Evolutionary conservation across 1,140 invertebrate species (phyloP), one percentile per base, ranked within the genome.

Genomic region (Kradibia gibbosae): DNA sequence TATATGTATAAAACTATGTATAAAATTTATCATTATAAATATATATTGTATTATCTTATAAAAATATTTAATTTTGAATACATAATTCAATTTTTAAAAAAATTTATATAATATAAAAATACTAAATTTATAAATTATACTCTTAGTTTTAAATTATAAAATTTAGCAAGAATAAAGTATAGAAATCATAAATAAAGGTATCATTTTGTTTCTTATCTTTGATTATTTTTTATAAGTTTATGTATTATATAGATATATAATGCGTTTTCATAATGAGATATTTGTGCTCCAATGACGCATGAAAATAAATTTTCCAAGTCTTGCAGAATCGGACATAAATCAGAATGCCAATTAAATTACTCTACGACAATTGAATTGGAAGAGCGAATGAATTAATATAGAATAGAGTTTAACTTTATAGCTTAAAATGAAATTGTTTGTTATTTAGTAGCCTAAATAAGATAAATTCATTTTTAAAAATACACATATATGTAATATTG

Each of bases 281-380:
- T 81, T 75, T 48, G 72, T 45, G 71, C 60, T 57, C n/a, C 80
- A 76, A 81, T 77, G 73, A 71, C 31, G 73, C 73, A 73, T 71
- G 65, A 70, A 81, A 81, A 81, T 53, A 65, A 81, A 81, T 81
- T 81, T 81, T 57, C 73, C 62, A 39, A 74, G 45, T 80, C 28
- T n/a, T 39, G 55, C 8, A 39, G 55, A 39, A 36, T 48, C 50
- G 73, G 17, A 53, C 73, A 73, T 81, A 81, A 81, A 77, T 81
- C 73, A 81, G 80, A 45, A 76, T 76, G 73, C 73, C 80, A 81
- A 76, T 81, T 76, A 81, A 81, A 75, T 72, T 53, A 42, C 45
- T 1, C 48, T 34, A 17, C 48, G 72, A 55, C 48, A 50, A 76
- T 75, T 67, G 62, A 71, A 34, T 55, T 17, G 1, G n/a, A 7